Base-by-base conservation (phyloP, 2,797 vertebrate species). In the Pangasius krempfi region DNA sequence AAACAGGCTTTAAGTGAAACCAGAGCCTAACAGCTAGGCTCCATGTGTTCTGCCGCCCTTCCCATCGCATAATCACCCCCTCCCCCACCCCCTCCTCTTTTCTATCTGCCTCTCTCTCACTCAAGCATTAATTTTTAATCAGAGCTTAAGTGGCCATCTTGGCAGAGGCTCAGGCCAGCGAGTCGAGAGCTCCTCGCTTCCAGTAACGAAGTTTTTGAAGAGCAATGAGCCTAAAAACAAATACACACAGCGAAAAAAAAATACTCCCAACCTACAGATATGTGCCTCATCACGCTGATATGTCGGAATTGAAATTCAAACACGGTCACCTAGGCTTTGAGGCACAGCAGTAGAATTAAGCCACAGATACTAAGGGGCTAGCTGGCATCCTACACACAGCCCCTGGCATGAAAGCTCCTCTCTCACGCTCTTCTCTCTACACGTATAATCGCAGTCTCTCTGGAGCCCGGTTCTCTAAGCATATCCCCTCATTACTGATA, bases 91-190 rank as follows among this genome's bases (percentile, higher is more conserved):
- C 90, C 85, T 91, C 85, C 40, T 30, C 37, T 64, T 66, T 52
- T 78, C 90, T 90, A 92, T 89, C 86, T 70, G 86, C 76, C 83
- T 62, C 86, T 54, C 88, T 85, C 87, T 95, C 93, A 91, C 94
- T 93, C 94, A 91, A 93, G 92, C 95, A 96, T 96, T 95, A 92
- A 97, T 96, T 96, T 96, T 96, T 96, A 96, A 96, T 96, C 95
- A 94, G 95, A 94, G 95, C 94, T 94, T 96, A 96, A 96, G 96
- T 96, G 95, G 94, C 94, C 94, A 95, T 94, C 94, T 95, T 95
- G 94, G 95, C 95, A 93, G 92, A 62, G 81, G 93, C 92, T 93
- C 92, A 95, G 95, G 94, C 94, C 94, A 95, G 93, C 78, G 79
- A 96, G 95, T 95, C 95, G 95, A 96, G 94, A 94, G 94, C 94